Evolutionary conservation across 2,797 vertebrate species (phyloP).

Genomic region (Buceros bicornis): DNA sequence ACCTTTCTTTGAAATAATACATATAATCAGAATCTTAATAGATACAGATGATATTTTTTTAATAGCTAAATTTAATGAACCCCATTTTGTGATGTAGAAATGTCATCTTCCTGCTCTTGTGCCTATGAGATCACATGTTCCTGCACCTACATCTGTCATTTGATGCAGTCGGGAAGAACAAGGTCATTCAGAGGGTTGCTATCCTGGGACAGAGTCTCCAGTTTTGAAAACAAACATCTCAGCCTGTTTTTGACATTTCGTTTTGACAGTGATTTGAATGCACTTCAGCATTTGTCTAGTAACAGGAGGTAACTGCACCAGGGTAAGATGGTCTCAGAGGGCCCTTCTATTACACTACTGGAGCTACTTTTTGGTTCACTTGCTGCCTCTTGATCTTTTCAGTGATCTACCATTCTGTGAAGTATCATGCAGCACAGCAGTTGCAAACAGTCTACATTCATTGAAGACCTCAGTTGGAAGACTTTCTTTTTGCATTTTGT

Average conservation of each 20-base stretch:
- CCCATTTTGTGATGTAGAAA: neutral
- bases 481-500: slow-evolving; percentile 73
- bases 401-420: slow-evolving; percentile 58
- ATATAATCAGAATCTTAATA: neutral
- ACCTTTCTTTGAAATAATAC: neutral
- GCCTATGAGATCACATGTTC: neutral
- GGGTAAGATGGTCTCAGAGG: slow-evolving; percentile 17
- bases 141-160: neutral
- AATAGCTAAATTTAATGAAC: neutral
- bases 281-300: neutral
- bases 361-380: slow-evolving; percentile 58
- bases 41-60: neutral
- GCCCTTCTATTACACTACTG: slow-evolving; percentile 37
- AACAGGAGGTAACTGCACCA: neutral
- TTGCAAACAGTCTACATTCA: slow-evolving; percentile 60
- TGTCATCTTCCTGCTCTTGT: neutral
- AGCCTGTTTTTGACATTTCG: neutral
- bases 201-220: neutral
- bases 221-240: slow-evolving; percentile 67
- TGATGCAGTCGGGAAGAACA: neutral
- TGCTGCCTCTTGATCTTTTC: slow-evolving; percentile 48
- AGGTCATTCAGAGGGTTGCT: slow-evolving; percentile 9
- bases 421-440: slow-evolving; percentile 58
- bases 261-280: neutral
- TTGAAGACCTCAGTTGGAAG: slow-evolving; percentile 43